phyloP scores from a whole-genome alignment of 2,113 vertebrate genomes.

The Isichthys henryi region DNA sequence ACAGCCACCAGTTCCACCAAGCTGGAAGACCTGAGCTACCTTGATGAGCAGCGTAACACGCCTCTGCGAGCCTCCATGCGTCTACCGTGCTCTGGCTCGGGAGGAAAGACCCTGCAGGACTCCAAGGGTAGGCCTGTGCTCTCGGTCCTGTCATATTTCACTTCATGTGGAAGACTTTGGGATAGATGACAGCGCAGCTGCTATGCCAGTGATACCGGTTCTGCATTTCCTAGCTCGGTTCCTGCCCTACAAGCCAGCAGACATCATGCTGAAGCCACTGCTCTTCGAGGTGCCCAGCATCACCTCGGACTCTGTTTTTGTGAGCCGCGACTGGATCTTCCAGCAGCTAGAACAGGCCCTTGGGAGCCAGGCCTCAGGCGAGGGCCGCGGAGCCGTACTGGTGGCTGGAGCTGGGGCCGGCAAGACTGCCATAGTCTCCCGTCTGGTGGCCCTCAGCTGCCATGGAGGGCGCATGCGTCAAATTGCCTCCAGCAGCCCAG shows the following conservation, averaged over 20 bases:
- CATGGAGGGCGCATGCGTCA: slow-evolving; percentile 84
- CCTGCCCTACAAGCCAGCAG: slow-evolving; percentile 83
- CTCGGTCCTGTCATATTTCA: too few relatives aligned
- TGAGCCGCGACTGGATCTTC: slow-evolving; percentile 93
- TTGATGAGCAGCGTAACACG: slow-evolving; percentile 78
- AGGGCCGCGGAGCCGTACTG: slow-evolving; percentile 73
- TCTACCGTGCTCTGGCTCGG: slow-evolving; percentile 77
- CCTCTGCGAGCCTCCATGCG: slow-evolving; percentile 79
- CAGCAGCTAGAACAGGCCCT: slow-evolving; percentile 75
- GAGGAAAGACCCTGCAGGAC: slow-evolving; percentile 70
- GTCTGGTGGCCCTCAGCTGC: slow-evolving; percentile 90
- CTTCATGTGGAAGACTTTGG: background rate
- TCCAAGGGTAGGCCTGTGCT: slow-evolving; percentile 65
- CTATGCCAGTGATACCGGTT: background rate
- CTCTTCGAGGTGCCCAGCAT: slow-evolving; percentile 95
- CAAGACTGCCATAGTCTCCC: slow-evolving; percentile 87
- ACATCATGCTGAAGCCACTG: slow-evolving; percentile 91
- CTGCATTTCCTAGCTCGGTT: slow-evolving; percentile 64
- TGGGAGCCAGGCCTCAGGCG: slow-evolving; percentile 55
- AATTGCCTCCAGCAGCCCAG: slow-evolving; percentile 75
- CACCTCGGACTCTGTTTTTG: slow-evolving; percentile 79
- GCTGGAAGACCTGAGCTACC: slow-evolving; percentile 84
- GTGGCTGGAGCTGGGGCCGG: slow-evolving; percentile 88
- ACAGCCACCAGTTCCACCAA: slow-evolving; percentile 91
- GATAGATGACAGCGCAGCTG: background rate